Conservation (phyloP, 2,113 vertebrate species). For the Galbula dea region DNA sequence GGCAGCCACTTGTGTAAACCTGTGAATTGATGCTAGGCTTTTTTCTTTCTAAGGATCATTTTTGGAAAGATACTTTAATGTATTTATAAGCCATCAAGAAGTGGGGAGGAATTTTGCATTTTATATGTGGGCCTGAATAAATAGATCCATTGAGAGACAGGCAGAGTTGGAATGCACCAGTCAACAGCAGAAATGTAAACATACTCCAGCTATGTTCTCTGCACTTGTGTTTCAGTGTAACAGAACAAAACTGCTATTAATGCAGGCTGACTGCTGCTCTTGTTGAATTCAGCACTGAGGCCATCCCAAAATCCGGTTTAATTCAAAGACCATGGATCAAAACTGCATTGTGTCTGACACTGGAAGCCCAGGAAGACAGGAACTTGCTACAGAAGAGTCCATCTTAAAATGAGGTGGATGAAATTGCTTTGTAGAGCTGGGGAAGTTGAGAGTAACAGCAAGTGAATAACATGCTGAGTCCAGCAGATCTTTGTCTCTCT, state of each 20-base stretch:
- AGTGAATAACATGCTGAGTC: not conserved
- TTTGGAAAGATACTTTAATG: not conserved
- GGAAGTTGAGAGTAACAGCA: not conserved
- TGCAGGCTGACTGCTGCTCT: not conserved
- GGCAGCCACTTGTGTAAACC: not conserved
- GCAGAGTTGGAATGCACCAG: not conserved
- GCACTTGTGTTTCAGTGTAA: not conserved
- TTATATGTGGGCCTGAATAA: not conserved
- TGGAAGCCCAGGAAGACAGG: not conserved
- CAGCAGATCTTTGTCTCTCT: not conserved
- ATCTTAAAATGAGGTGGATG: not conserved
- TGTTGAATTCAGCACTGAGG: not conserved
- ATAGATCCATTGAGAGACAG: not conserved
- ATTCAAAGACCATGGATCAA: not conserved
- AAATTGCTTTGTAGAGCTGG: not conserved
- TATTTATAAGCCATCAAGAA: not conserved
- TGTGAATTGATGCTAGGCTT: not conserved
- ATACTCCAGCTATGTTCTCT: not conserved
- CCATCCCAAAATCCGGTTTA: not conserved
- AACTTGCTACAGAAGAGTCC: not conserved
- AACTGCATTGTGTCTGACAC: not conserved
- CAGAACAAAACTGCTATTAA: not conserved
- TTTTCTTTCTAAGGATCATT: not conserved
- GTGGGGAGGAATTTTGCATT: not conserved
- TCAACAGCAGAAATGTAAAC: slow-evolving; percentile 13